These are phyloP conservation scores for Puffinus mauretanicus DNA, from an alignment of 2,113 vertebrate species.

Conservation along the genomic window DNA sequence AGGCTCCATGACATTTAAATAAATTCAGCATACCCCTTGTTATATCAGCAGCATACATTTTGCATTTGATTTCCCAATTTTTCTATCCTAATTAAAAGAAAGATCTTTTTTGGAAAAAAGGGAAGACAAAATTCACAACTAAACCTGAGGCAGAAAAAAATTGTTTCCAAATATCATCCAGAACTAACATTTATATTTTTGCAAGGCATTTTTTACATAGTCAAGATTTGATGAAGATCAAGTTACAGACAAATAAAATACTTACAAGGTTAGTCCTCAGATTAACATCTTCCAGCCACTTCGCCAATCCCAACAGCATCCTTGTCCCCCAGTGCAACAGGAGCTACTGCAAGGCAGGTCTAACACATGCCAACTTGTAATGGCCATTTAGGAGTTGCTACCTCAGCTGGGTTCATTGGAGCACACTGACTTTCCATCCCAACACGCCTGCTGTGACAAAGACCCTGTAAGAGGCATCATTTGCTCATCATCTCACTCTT, in stretches of 20 bases:
- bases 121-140: not conserved
- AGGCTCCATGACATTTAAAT: not conserved
- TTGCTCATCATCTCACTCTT: not conserved
- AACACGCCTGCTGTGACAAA: not conserved
- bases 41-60: not conserved
- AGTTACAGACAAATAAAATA: not conserved
- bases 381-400: not conserved
- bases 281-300: not conserved
- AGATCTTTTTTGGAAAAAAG: fast-evolving
- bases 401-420: not conserved
- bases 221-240: not conserved
- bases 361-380: not conserved
- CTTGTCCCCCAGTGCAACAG: not conserved
- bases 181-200: not conserved
- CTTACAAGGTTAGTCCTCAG: not conserved
- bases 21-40: not conserved
- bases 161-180: not conserved
- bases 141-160: not conserved
- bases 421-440: not conserved
- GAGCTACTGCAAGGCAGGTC: not conserved
- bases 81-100: not conserved
- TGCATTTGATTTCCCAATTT: not conserved
- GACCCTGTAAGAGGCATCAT: not conserved
- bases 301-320: not conserved
- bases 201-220: not conserved